These are phyloP conservation scores for Schrankia costaestrigalis DNA, from an alignment of 2,888 invertebrate species.

Conservation along the genomic window DNA sequence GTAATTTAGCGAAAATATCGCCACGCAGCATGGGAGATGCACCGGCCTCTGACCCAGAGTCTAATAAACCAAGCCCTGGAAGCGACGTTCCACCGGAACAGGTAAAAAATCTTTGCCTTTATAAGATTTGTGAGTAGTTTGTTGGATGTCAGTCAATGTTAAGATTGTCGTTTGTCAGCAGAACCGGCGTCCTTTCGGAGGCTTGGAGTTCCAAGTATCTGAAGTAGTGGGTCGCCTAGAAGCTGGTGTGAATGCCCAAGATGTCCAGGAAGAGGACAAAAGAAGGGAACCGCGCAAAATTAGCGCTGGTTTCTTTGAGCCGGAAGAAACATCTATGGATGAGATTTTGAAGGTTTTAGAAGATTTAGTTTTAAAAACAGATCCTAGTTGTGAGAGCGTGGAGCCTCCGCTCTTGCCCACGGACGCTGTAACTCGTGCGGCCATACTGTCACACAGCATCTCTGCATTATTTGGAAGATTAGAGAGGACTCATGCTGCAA, in stretches of 20 bases:
- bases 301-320: slow-evolving; percentile 75
- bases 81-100: slow-evolving; percentile 47
- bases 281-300: slow-evolving; percentile 69
- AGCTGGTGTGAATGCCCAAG: slow-evolving; percentile 80
- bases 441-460: slow-evolving; percentile 92
- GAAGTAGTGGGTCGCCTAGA: slow-evolving; percentile 86
- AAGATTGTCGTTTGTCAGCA: slow-evolving; percentile 47
- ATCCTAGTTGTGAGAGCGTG: slow-evolving; percentile 82
- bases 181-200: slow-evolving; percentile 83
- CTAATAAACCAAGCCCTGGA: slow-evolving; percentile 51
- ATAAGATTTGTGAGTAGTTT: slow-evolving; percentile 1
- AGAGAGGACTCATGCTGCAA: slow-evolving; percentile 88
- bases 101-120: slow-evolving; percentile 47
- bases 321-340: slow-evolving; percentile 80
- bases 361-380: slow-evolving; percentile 81
- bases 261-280: slow-evolving; percentile 62
- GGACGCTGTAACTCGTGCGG: slow-evolving; percentile 78
- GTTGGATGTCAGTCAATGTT: slow-evolving; percentile 21
- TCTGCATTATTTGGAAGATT: slow-evolving; percentile 92
- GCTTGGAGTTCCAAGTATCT: slow-evolving; percentile 86
- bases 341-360: slow-evolving; percentile 82
- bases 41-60: slow-evolving; percentile 60
- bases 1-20: slow-evolving; percentile 60
- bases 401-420: slow-evolving; percentile 83
- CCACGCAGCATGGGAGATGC: slow-evolving; percentile 77